A percentile compares a stretch with the other conserved stretches of the same genome.
Conservation (phyloP, 2,888 invertebrate genomes). For the Cephus pulcher region DNA sequence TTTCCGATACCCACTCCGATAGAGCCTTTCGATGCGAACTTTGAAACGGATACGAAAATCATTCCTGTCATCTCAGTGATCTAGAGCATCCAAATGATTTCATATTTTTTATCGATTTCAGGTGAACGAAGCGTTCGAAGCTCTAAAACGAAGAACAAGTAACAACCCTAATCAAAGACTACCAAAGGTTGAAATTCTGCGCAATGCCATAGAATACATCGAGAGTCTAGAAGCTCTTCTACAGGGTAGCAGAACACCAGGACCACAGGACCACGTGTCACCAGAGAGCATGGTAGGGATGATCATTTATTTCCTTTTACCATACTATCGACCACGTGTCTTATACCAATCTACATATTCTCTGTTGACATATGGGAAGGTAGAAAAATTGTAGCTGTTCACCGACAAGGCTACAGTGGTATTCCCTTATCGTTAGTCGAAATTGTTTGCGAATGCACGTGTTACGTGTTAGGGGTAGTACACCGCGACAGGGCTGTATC, state of each 20-base stretch:
- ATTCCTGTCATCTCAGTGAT: background rate
- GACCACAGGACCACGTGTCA: conserved; percentile 42
- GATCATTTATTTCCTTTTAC: background rate
- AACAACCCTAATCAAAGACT: conserved; percentile 95
- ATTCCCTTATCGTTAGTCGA: background rate
- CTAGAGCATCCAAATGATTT: too few species aligned
- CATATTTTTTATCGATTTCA: conserved; percentile 56
- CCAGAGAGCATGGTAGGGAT: conserved; percentile 37
- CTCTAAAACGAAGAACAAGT: conserved; percentile 90
- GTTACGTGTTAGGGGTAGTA: background rate
- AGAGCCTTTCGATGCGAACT: too few species aligned
- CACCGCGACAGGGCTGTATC: background rate
- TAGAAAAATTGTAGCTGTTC: background rate
- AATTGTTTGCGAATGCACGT: background rate
- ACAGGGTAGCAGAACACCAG: conserved; percentile 71
- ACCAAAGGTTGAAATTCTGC: conserved; percentile 96
- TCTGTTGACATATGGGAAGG: background rate
- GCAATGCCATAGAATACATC: conserved; percentile 98
- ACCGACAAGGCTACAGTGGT: background rate
- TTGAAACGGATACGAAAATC: background rate
- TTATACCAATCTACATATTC: background rate
- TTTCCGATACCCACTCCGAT: too few species aligned
- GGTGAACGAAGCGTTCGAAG: conserved; percentile 99
- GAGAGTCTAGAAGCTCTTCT: conserved; percentile 89
- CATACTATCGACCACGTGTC: background rate